Evolutionary conservation across 2,888 invertebrate genomes (phyloP).

Genomic region (Drosophila aldrichi): DNA sequence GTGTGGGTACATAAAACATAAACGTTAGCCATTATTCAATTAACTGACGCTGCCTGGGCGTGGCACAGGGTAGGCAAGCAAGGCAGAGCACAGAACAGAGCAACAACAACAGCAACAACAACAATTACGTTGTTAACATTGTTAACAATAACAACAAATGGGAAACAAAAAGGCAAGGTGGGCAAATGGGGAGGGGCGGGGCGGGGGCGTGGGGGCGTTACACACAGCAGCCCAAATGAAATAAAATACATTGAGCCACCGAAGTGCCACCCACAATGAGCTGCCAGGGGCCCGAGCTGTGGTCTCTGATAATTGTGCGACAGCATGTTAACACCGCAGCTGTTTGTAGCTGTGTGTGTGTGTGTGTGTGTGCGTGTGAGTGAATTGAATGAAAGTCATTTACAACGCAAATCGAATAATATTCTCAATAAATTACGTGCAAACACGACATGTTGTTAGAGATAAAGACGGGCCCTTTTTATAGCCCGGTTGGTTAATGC

Average conservation of each 20-base stretch:
- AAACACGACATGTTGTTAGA: conserved; percentile 54
- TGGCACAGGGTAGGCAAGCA: conserved; percentile 31
- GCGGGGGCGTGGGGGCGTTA: no score
- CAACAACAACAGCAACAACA: conserved; percentile 53
- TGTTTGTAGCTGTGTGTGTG: conserved; percentile 20
- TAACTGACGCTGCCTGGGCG: conserved; percentile 62
- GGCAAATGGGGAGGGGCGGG: not conserved
- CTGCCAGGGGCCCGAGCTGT: conserved; percentile 18
- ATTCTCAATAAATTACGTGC: conserved; percentile 75
- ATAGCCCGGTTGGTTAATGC: conserved; percentile 26
- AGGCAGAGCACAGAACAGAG: conserved; percentile 13
- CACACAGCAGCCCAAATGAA: conserved; percentile 3
- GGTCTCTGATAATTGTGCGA: conserved; percentile 73
- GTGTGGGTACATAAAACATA: conserved; percentile 66
- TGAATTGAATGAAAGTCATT: conserved; percentile 68
- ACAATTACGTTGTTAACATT: conserved; percentile 73
- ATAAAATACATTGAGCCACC: conserved; percentile 19
- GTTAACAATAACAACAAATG: conserved; percentile 51
- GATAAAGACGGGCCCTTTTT: conserved; percentile 48
- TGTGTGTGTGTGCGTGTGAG: conserved; percentile 16
- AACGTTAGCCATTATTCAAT: conserved; percentile 73
- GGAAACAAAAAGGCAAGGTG: conserved; percentile 15
- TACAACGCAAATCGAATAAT: conserved; percentile 77
- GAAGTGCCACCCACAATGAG: conserved; percentile 10
- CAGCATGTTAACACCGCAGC: conserved; percentile 75